These are phyloP conservation scores for Acanthis flammea DNA, from an alignment of 2,797 vertebrate genomes.

Conservation along the genomic window DNA sequence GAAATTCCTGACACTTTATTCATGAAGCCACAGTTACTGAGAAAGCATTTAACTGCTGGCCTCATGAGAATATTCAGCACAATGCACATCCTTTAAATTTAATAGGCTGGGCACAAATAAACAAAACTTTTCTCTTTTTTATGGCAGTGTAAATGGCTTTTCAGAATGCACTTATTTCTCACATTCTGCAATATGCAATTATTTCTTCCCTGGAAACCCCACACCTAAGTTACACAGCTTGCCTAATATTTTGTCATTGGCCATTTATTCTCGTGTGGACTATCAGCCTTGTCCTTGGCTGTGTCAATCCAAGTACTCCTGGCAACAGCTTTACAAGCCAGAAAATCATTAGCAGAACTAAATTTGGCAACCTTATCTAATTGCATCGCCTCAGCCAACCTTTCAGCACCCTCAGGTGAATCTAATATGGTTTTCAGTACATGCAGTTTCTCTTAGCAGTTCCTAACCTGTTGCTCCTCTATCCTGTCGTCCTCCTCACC, in stretches of 20 bases:
- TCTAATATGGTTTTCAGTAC: background rate
- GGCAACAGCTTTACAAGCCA: background rate
- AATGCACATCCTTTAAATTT: background rate
- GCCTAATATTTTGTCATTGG: background rate
- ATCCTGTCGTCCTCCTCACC: fast-evolving
- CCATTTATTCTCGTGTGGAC: background rate
- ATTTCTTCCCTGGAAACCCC: background rate
- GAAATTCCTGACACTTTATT: background rate
- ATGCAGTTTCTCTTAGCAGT: background rate
- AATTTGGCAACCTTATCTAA: background rate
- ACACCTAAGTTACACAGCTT: background rate
- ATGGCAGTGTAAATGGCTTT: background rate
- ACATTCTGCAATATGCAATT: background rate
- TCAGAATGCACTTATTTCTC: background rate
- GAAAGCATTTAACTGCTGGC: background rate
- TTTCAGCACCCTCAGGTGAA: background rate
- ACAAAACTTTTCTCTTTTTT: background rate
- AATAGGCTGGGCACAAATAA: background rate
- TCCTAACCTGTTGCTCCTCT: background rate
- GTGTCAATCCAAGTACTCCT: background rate
- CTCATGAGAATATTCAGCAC: background rate
- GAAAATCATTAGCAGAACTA: background rate
- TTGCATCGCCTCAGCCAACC: background rate
- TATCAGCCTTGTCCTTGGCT: background rate
- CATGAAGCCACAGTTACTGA: background rate